phyloP scores from a whole-genome alignment of 2,797 vertebrate species.

The Chanos chanos region DNA sequence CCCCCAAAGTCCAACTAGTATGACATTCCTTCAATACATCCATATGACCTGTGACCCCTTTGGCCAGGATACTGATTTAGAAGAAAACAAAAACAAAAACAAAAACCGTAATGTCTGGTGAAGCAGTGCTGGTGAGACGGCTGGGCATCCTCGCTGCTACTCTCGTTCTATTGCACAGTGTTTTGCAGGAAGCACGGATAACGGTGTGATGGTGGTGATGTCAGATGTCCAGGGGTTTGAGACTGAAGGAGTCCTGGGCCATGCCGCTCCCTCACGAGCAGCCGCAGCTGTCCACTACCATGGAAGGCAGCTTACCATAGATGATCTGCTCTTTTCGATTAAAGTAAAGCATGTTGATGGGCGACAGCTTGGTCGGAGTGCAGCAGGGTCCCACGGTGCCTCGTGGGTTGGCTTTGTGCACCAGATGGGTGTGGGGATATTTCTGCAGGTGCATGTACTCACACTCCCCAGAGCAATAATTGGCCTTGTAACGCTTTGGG shows the following conservation, averaged over 20 bases:
- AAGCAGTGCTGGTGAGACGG: constrained; percentile 53
- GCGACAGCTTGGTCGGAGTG: constrained; percentile 96
- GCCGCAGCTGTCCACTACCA: constrained; percentile 97
- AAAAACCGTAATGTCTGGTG: constrained; percentile 44
- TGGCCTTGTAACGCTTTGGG: constrained; percentile 96
- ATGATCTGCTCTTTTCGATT: constrained; percentile 94
- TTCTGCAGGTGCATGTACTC: constrained; percentile 96
- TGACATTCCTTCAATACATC: constrained; percentile 50
- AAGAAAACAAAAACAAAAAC: constrained; percentile 46
- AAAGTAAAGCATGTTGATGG: constrained; percentile 98
- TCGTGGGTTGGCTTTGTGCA: constrained; percentile 90
- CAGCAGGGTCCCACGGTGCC: constrained; percentile 93
- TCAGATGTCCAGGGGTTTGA: constrained; percentile 57
- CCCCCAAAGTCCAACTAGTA: constrained; percentile 49
- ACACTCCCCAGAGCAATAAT: constrained; percentile 96
- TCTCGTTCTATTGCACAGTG: constrained; percentile 76
- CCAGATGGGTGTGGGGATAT: constrained; percentile 92
- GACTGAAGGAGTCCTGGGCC: constrained; percentile 27
- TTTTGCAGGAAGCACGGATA: constrained; percentile 77
- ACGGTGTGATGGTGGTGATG: constrained; percentile 64
- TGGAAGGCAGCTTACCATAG: constrained; percentile 94
- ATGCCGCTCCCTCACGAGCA: constrained; percentile 79
- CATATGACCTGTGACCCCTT: constrained; percentile 51
- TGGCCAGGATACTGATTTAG: constrained; percentile 51
- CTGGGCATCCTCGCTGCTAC: constrained; percentile 58